Percentiles rank a stretch among this genome's conserved stretches.
Conservation (phyloP, 2,797 vertebrate genomes). For the Vipera ursinii region DNA sequence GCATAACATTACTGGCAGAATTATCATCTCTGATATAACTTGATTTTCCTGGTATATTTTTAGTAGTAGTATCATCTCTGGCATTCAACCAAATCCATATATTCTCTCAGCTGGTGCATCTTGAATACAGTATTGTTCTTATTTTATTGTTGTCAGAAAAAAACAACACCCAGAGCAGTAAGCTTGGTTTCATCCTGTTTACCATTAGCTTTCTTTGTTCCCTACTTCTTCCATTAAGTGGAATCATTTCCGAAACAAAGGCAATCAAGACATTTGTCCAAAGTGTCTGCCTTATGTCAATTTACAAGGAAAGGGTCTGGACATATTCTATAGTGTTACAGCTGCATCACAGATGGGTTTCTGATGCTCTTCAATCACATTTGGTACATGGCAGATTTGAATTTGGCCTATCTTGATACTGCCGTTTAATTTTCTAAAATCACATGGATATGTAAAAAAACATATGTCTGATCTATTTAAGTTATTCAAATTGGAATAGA, state of each 20-base stretch:
- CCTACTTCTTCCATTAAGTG: neutral
- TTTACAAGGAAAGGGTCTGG: neutral
- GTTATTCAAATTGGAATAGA: slow-evolving; percentile 26
- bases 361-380: neutral
- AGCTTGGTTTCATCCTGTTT: neutral
- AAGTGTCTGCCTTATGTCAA: neutral
- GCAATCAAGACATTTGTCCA: neutral
- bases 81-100: neutral
- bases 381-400: slow-evolving; percentile 11
- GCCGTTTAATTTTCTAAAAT: slow-evolving; percentile 25
- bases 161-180: neutral
- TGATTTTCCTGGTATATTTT: neutral
- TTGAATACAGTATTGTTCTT: neutral
- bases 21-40: neutral
- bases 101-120: neutral
- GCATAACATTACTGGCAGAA: neutral
- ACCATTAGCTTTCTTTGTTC: neutral
- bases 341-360: neutral
- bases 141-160: neutral
- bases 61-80: neutral
- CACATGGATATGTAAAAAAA: slow-evolving; percentile 4
- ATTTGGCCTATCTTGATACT: neutral
- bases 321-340: neutral
- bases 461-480: slow-evolving; percentile 23
- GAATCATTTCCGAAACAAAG: neutral